Conservation (phyloP, 1,140 invertebrate genomes). For the Parapsyche elsis region DNA sequence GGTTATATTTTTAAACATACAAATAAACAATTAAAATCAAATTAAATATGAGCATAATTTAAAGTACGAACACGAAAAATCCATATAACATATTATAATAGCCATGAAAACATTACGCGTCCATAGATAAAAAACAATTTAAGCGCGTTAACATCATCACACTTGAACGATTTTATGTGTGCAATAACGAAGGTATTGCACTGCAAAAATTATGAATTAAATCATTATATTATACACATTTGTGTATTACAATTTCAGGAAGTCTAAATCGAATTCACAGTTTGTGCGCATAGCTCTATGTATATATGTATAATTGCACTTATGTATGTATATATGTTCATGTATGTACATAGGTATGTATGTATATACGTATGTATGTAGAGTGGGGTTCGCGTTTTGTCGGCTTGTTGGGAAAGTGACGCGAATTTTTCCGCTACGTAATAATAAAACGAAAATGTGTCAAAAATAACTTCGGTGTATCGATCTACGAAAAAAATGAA, state of each 20-base stretch:
- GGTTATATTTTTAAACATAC: too few species aligned
- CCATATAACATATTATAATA: too few species aligned
- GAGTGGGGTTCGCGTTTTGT: background rate
- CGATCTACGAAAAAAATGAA: background rate
- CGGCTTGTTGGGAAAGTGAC: too few species aligned
- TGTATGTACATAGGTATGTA: background rate
- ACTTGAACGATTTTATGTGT: slow-evolving; percentile 5
- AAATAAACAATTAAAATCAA: too few species aligned
- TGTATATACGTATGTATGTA: background rate
- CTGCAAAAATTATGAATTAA: background rate
- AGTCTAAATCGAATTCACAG: too few species aligned
- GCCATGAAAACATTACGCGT: too few species aligned
- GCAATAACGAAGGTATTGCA: background rate
- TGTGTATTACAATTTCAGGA: background rate
- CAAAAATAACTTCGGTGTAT: background rate
- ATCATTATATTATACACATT: background rate
- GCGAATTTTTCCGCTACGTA: too few species aligned
- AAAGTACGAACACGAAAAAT: too few species aligned
- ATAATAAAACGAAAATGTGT: too few species aligned
- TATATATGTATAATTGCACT: background rate
- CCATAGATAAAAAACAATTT: too few species aligned
- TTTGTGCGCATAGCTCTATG: background rate
- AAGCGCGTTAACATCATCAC: background rate
- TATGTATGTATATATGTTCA: background rate
- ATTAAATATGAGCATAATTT: too few species aligned